Evolutionary conservation across 2,888 invertebrate genomes (phyloP).

Genomic region (Pimpla rufipes): DNA sequence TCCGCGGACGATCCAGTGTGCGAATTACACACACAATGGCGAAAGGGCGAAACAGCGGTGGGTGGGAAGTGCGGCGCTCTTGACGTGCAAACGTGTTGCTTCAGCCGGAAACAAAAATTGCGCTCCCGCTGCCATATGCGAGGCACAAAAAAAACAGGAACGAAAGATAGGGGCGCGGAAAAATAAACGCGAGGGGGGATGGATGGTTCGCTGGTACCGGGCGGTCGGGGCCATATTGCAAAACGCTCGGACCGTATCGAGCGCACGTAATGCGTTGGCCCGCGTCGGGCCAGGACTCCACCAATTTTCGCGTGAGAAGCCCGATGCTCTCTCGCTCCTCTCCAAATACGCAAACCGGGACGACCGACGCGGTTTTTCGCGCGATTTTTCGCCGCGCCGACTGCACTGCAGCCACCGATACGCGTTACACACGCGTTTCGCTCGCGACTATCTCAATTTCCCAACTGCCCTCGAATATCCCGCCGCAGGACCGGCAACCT

Average conservation of each 20-base stretch:
- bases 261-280: constrained; percentile 56
- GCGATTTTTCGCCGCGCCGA: not conserved
- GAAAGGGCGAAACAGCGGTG: constrained; percentile 16
- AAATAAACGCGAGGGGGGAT: constrained; percentile 14
- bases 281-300: constrained; percentile 11
- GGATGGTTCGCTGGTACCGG: constrained; percentile 29
- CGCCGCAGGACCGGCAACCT: not conserved
- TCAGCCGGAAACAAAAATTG: constrained; percentile 51
- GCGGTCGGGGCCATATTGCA: constrained; percentile 49
- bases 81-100: constrained; percentile 56
- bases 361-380: constrained; percentile 28
- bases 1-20: constrained; percentile 30
- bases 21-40: constrained; percentile 47
- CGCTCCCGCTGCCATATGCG: not conserved
- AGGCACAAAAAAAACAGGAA: not conserved
- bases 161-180: constrained; percentile 20
- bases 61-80: constrained; percentile 33
- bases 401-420: not conserved
- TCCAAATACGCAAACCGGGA: constrained; percentile 18
- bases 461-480: not conserved
- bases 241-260: constrained; percentile 56
- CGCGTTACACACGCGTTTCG: constrained; percentile 13
- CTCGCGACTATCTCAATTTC: constrained; percentile 16
- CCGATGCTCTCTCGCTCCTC: constrained; percentile 15
- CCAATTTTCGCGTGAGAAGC: constrained; percentile 47